phyloP scores from a whole-genome alignment of 2,797 vertebrate genomes.

The Spinus pinus region DNA sequence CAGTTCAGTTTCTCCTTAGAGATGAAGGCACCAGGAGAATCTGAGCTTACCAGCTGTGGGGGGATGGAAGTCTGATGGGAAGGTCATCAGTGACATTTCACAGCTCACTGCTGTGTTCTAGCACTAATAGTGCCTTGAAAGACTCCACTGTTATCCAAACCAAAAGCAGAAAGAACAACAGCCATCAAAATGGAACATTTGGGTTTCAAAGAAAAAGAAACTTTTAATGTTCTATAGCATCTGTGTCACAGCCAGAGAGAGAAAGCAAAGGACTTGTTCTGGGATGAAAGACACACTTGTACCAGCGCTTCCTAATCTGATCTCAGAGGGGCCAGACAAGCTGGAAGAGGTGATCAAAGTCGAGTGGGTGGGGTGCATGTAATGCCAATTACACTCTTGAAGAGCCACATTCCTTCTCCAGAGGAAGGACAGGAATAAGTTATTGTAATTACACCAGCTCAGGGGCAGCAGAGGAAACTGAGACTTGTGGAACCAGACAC shows the following conservation, averaged over 20 bases:
- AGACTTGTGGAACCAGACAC: background rate
- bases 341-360: conserved; percentile 5
- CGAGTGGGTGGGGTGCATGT: background rate
- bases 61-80: background rate
- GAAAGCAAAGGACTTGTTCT: background rate
- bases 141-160: background rate
- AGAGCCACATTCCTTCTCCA: conserved; percentile 26
- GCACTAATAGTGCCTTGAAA: background rate
- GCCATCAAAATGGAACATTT: background rate
- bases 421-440: background rate
- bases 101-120: background rate
- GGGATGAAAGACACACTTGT: conserved; percentile 17
- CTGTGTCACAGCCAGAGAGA: background rate
- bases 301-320: background rate
- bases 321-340: conserved; percentile 22
- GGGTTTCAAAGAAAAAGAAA: conserved; percentile 3
- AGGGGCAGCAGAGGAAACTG: background rate
- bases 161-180: background rate
- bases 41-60: background rate
- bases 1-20: background rate
- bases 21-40: background rate
- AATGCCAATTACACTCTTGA: background rate
- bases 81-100: background rate
- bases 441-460: background rate
- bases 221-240: background rate